Evolutionary conservation across 2,797 vertebrate genomes (phyloP).

Genomic region (Distichodus sexfasciatus): DNA sequence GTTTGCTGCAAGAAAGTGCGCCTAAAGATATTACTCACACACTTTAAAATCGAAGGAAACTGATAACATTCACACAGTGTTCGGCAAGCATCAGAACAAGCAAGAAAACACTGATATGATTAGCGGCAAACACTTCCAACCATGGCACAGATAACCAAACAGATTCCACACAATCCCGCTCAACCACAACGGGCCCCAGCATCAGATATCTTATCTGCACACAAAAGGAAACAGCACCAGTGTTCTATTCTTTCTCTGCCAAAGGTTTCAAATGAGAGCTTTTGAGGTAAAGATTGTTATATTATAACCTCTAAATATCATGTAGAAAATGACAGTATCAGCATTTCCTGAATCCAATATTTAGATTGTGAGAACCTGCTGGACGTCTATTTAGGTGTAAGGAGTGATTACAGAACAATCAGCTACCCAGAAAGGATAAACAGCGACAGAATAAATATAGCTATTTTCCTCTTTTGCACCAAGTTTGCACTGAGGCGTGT

Average conservation of each 20-base stretch:
- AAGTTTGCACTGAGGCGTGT: conserved; percentile 14
- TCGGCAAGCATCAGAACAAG: not conserved
- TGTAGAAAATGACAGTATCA: conserved; percentile 3
- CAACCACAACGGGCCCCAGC: not conserved
- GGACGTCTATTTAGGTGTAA: conserved; percentile 13
- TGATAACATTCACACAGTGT: conserved; percentile 29
- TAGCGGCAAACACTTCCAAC: conserved; percentile 21
- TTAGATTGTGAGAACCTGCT: not conserved
- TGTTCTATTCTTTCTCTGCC: not conserved
- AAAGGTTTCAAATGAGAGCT: not conserved
- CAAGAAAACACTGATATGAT: conserved; percentile 29
- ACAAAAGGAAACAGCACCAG: conserved; percentile 24
- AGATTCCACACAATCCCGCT: conserved; percentile 18
- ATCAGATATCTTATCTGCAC: conserved; percentile 28
- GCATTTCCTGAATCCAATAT: conserved; percentile 1
- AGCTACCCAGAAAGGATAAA: conserved; percentile 9
- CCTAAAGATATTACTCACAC: not conserved
- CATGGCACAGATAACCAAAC: conserved; percentile 6
- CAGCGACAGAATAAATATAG: conserved; percentile 13
- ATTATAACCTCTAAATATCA: not conserved
- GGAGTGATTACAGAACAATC: conserved; percentile 13
- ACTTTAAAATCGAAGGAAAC: conserved; percentile 16
- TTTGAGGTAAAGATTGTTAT: not conserved
- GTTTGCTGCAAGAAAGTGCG: conserved; percentile 1
- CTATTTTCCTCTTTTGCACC: conserved; percentile 14